A percentile compares a stretch with the other conserved stretches of the same genome.
These are phyloP conservation scores for Nymphalis c-album DNA, from an alignment of 2,888 invertebrate genomes.

Conservation along the genomic window DNA sequence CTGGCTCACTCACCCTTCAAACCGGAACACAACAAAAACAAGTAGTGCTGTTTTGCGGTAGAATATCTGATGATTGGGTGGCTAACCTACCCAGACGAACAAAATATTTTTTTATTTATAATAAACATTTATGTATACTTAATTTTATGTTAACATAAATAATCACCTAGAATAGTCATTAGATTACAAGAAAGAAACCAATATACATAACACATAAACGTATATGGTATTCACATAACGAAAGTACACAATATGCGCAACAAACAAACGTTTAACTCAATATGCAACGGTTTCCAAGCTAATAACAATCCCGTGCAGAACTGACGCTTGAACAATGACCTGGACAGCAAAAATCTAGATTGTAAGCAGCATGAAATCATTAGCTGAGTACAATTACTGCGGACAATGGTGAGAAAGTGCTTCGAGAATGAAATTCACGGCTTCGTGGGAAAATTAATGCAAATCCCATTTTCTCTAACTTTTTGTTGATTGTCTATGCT, in stretches of 20 bases:
- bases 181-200: no score
- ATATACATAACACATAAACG: no score
- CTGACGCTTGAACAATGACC: conserved; percentile 41
- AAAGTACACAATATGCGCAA: background rate
- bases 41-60: no score
- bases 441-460: conserved; percentile 61
- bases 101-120: no score
- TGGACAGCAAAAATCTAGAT: conserved; percentile 51
- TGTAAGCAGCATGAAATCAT: conserved; percentile 59
- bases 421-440: conserved; percentile 61
- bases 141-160: no score
- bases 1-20: no score
- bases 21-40: no score
- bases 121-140: no score
- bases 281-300: conserved; percentile 15
- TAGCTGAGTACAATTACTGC: conserved; percentile 62
- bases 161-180: no score
- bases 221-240: no score
- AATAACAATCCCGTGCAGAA: conserved; percentile 18
- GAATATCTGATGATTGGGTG: no score
- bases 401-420: conserved; percentile 71
- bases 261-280: conserved; percentile 10
- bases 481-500: conserved; percentile 40
- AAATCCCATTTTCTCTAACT: conserved; percentile 65
- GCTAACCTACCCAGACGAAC: no score